Evolutionary conservation across 2,888 invertebrate species (phyloP).

Genomic region (Diarsia brunnea): DNA sequence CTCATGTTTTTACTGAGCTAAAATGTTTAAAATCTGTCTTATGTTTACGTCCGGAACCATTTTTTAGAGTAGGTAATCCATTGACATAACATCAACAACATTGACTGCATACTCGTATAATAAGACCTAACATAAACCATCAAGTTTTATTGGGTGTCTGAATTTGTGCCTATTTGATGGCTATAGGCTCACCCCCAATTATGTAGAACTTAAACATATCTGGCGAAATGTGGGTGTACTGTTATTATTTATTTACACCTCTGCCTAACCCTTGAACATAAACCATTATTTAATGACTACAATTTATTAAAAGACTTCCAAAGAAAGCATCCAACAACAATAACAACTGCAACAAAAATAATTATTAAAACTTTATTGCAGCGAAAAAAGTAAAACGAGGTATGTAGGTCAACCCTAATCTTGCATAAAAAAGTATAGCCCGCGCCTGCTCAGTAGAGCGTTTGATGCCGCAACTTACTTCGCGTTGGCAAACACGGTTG

Average conservation of each 20-base stretch:
- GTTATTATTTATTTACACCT: too few relatives aligned
- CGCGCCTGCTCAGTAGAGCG: constrained; percentile 73
- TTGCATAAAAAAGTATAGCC: constrained; percentile 75
- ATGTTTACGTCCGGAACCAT: background rate
- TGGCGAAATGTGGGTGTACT: too few relatives aligned
- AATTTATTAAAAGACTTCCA: background rate
- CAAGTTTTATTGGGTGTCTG: too few relatives aligned
- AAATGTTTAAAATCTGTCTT: background rate
- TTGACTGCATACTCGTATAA: too few relatives aligned
- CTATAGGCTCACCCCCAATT: too few relatives aligned
- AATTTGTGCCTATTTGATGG: too few relatives aligned
- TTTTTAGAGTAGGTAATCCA: constrained; percentile 3
- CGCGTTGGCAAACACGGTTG: constrained; percentile 69
- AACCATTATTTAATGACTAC: too few relatives aligned
- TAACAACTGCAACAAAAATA: constrained; percentile 2
- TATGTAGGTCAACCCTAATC: constrained; percentile 78
- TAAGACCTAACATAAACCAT: too few relatives aligned
- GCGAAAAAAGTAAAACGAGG: constrained; percentile 64
- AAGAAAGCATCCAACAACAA: constrained; percentile 4
- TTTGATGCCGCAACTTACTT: constrained; percentile 64
- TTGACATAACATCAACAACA: too few relatives aligned
- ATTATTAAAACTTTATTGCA: constrained; percentile 52
- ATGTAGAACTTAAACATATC: too few relatives aligned
- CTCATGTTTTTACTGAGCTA: constrained; percentile 22
- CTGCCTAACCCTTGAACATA: too few relatives aligned